Conservation (phyloP, 2,888 invertebrate species). For the Chouioia cunea region DNA sequence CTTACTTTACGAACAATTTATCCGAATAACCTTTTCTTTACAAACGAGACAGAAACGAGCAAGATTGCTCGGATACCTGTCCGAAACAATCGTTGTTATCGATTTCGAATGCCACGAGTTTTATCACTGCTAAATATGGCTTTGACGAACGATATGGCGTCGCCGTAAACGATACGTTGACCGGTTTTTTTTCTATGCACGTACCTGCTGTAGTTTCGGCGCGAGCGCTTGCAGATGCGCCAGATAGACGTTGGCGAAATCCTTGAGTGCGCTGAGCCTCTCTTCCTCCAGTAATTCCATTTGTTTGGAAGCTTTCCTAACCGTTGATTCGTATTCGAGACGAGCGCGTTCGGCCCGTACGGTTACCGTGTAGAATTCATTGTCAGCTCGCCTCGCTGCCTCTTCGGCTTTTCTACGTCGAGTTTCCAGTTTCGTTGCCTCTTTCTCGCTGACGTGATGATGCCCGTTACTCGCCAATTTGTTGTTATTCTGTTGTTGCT, state of each 20-base stretch:
- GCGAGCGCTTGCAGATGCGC: slow-evolving; percentile 78
- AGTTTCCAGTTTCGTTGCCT: slow-evolving; percentile 83
- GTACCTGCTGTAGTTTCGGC: slow-evolving; percentile 81
- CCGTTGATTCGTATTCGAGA: slow-evolving; percentile 92
- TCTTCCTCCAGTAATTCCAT: slow-evolving; percentile 93
- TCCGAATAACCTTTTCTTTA: no score
- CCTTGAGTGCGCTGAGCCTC: slow-evolving; percentile 84
- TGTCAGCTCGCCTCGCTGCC: slow-evolving; percentile 90
- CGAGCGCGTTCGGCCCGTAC: slow-evolving; percentile 91
- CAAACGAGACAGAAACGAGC: no score
- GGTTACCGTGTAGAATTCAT: slow-evolving; percentile 92
- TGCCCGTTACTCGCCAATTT: slow-evolving; percentile 60
- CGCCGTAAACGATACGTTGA: no score
- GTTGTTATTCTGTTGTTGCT: slow-evolving; percentile 69
- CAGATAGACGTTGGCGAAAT: slow-evolving; percentile 73
- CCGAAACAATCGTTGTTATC: no score
- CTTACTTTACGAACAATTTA: no score
- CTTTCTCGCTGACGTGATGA: slow-evolving; percentile 71
- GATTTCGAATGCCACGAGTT: background rate
- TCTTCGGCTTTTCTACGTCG: slow-evolving; percentile 92
- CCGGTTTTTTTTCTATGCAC: no score
- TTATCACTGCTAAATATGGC: background rate
- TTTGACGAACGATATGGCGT: background rate
- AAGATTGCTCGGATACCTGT: no score
- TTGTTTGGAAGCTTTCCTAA: slow-evolving; percentile 86